Conservation (phyloP, 2,888 invertebrate genomes). For the Orgyia antiqua region DNA sequence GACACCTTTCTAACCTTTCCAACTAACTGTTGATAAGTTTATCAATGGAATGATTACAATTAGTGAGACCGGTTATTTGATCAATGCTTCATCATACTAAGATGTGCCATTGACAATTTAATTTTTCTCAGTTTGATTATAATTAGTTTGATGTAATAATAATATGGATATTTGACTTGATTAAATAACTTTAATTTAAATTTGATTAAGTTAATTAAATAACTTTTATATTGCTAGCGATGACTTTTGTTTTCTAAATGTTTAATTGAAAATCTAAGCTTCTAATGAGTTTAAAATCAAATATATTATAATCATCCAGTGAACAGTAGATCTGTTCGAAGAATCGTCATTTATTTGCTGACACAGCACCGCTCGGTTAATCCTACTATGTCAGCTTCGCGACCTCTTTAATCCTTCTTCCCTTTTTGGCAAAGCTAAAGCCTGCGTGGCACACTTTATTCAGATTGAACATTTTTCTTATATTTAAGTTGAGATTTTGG, state of each 20-base stretch:
- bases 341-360: conserved; percentile 61
- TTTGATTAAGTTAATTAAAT: no score
- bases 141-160: conserved; percentile 2
- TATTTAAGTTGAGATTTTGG: conserved; percentile 32
- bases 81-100: conserved; percentile 3
- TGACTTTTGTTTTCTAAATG: no score
- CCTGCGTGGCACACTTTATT: conserved; percentile 47
- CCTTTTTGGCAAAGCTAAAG: conserved; percentile 50
- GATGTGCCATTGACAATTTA: conserved; percentile 2
- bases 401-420: conserved; percentile 69
- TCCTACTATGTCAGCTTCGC: conserved; percentile 67
- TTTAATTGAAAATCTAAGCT: no score
- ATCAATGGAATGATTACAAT: conserved; percentile 5
- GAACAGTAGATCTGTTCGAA: conserved; percentile 31
- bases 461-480: conserved; percentile 42
- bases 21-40: conserved; percentile 6
- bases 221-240: no score
- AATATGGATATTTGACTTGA: no score
- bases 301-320: conserved; percentile 25
- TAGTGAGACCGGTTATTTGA: conserved; percentile 8
- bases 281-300: neutral
- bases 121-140: neutral
- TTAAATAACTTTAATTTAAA: no score
- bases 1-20: no score
- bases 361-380: conserved; percentile 54